A percentile compares a stretch with the other conserved stretches of the same genome.
Conservation (phyloP, 2,113 vertebrate genomes). For the Oreamnos americanus region DNA sequence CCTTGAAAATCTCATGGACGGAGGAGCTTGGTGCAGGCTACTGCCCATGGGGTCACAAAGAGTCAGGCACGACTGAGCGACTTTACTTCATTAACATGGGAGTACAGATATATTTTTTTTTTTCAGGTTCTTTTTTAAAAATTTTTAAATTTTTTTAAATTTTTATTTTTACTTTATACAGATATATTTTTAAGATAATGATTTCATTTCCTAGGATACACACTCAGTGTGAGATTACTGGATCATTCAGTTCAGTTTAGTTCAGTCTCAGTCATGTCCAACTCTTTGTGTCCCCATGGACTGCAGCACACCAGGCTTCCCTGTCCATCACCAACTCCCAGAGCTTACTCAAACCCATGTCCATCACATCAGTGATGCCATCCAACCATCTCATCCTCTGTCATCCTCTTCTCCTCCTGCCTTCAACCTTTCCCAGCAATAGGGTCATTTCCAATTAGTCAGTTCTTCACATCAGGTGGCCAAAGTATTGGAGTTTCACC, state of each 20-base stretch:
- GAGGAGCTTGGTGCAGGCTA: too few species aligned
- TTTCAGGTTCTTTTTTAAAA: too few species aligned
- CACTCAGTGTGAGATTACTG: not conserved
- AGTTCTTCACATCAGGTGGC: not conserved
- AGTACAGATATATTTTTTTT: too few species aligned
- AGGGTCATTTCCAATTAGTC: not conserved
- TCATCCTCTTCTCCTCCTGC: not conserved
- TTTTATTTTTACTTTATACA: not conserved
- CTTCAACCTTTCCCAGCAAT: not conserved
- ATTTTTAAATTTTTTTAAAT: too few species aligned
- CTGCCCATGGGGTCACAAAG: too few species aligned
- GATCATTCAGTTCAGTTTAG: not conserved
- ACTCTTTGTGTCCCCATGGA: not conserved
- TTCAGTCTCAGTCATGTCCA: not conserved
- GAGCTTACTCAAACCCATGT: not conserved
- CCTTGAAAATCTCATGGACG: too few species aligned
- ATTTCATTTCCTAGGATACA: not conserved
- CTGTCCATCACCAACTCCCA: not conserved
- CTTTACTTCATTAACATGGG: too few species aligned
- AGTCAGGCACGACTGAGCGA: too few species aligned
- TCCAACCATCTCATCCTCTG: not conserved
- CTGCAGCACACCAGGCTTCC: not conserved
- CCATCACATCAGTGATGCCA: fast-evolving
- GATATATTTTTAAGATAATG: not conserved
- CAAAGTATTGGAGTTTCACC: not conserved